Base-by-base conservation (phyloP, 2,113 vertebrate species). In the Speoplatyrhinus poulsoni region DNA sequence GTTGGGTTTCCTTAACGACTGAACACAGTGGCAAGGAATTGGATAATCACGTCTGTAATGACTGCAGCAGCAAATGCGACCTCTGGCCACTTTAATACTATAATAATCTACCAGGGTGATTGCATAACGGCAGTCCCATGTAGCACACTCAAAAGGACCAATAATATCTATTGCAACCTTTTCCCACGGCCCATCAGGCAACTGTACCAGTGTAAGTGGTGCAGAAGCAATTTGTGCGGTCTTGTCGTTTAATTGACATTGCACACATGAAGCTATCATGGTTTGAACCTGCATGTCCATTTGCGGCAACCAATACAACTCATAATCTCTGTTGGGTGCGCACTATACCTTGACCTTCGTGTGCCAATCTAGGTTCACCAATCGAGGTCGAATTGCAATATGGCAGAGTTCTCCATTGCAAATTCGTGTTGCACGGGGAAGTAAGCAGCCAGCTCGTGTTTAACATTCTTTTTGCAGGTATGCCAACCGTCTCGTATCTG, bases 101-200 rank as follows among this genome's bases (percentile, higher is more conserved):
- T 41, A 41, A 19, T 58, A 58, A 16, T 58, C 26, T 58, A 10
- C 26, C 3, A 58, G 7, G 0, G 26, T 58, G 26, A 58, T 11
- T 17, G 26, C 17, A 58, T 55, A 55, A 55, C 8, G 17, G 17
- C 36, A 41, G 36, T 41, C 56, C 56, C 56, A 58, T 58, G 17
- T 58, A 32, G 26, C 56, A 58, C 26, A 33, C 17, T 58, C 56
- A 58, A 58, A 58, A 19, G 5, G 56, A 58, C 56, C 56, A 11
- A 12, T 26, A 26, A 58, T 58, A 19, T 58, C 1, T 26, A 32
- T 33, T 9, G 56, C 56, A 17, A 58, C 56, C 6, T 57, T 57
- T 57, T 57, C 55, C 55, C 55, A 57, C 26, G 55, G 55, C 15
- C 55, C 55, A 17, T 57, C 12, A 19, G 55, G 17, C 17, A 57